These are phyloP conservation scores for Pao palembangensis DNA, from an alignment of 2,113 vertebrate species.

Conservation along the genomic window DNA sequence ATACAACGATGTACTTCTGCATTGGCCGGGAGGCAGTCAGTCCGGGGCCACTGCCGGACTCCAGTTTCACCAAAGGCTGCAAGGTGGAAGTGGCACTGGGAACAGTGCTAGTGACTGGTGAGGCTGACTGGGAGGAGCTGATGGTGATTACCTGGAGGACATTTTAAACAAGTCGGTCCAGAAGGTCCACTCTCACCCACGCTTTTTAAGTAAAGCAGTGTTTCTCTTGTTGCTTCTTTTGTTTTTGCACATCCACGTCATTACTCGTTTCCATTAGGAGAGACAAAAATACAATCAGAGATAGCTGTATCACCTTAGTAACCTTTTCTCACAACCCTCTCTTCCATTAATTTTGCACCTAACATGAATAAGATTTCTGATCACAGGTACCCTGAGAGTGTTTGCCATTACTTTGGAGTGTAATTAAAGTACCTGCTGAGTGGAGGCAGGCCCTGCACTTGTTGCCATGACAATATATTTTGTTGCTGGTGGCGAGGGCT, in stretches of 20 bases:
- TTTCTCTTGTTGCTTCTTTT: not conserved
- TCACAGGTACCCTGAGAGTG: not conserved
- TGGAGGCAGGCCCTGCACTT: conserved; percentile 75
- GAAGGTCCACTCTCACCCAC: not conserved
- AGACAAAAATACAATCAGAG: too few species aligned
- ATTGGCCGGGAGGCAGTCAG: conserved; percentile 69
- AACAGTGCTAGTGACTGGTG: conserved; percentile 82
- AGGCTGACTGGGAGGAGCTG: conserved; percentile 80
- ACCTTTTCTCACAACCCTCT: too few species aligned
- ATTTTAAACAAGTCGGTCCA: not conserved
- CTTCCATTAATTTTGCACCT: too few species aligned
- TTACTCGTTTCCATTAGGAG: too few species aligned
- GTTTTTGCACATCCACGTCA: not conserved
- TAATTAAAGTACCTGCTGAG: conserved; percentile 76
- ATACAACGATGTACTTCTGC: conserved; percentile 89
- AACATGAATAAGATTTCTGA: not conserved
- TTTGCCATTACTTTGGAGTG: not conserved
- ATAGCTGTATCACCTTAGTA: too few species aligned
- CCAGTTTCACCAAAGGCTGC: conserved; percentile 85
- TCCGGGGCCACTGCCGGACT: conserved; percentile 69
- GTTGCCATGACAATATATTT: conserved; percentile 93
- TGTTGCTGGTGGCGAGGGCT: conserved; percentile 87
- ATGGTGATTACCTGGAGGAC: conserved; percentile 79
- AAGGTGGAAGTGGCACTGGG: conserved; percentile 77
- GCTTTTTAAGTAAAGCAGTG: not conserved